phyloP scores from a whole-genome alignment of 2,113 vertebrate species.

The Scartelaos histophorus region DNA sequence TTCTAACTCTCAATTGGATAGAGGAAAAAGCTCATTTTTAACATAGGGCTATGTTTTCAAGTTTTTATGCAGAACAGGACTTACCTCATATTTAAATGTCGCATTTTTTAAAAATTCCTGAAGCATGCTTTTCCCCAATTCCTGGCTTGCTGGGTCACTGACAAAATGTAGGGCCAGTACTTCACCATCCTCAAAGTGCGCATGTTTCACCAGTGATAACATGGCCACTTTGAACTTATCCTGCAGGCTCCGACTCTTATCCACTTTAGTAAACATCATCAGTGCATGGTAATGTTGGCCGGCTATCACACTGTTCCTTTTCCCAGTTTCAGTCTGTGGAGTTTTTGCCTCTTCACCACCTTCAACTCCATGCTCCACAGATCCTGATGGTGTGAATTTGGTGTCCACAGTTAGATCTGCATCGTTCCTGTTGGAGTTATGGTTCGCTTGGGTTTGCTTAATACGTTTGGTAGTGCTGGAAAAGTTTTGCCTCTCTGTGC shows the following conservation, averaged over 20 bases:
- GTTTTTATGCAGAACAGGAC: slow-evolving; percentile 6
- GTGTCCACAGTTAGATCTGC: slow-evolving; percentile 71
- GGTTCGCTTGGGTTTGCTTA: slow-evolving; percentile 78
- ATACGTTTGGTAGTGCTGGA: slow-evolving; percentile 90
- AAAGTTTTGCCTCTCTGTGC: slow-evolving; percentile 87
- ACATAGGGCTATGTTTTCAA: not conserved
- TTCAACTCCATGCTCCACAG: slow-evolving; percentile 36
- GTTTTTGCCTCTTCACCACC: not conserved
- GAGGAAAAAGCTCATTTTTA: not conserved
- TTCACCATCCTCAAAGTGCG: slow-evolving; percentile 73
- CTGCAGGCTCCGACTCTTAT: slow-evolving; percentile 81
- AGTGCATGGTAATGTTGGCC: slow-evolving; percentile 80
- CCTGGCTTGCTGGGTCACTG: slow-evolving; percentile 82
- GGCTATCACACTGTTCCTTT: not conserved
- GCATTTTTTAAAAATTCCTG: slow-evolving; percentile 81
- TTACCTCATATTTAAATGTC: slow-evolving; percentile 86
- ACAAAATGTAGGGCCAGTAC: slow-evolving; percentile 77
- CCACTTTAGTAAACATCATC: slow-evolving; percentile 94
- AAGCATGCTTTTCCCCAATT: slow-evolving; percentile 82
- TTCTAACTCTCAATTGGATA: too few species aligned
- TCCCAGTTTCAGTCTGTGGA: not conserved
- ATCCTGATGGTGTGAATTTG: slow-evolving; percentile 25
- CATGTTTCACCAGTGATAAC: slow-evolving; percentile 76
- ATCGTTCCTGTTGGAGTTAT: slow-evolving; percentile 75
- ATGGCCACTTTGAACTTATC: slow-evolving; percentile 80